These are phyloP conservation scores for Sakesphorus luctuosus DNA, from an alignment of 2,113 vertebrate genomes.

Conservation along the genomic window DNA sequence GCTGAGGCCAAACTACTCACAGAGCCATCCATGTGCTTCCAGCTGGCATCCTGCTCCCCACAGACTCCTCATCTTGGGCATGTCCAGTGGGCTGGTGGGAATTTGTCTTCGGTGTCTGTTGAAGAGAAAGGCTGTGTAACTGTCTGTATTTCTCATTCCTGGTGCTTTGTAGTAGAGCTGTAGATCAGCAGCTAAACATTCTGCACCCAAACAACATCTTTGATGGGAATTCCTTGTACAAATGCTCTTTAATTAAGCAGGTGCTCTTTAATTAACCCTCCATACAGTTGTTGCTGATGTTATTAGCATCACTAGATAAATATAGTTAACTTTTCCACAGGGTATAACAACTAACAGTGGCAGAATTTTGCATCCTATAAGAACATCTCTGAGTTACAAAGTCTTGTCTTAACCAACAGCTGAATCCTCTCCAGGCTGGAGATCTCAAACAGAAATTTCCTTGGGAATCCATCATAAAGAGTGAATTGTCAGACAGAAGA, in stretches of 20 bases:
- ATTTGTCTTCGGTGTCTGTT: neutral
- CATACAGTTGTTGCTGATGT: neutral
- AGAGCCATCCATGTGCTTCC: neutral
- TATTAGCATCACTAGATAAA: neutral
- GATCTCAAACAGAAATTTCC: neutral
- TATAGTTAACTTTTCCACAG: neutral
- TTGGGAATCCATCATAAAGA: neutral
- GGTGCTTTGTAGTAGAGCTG: neutral
- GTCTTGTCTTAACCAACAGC: neutral
- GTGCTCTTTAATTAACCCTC: neutral
- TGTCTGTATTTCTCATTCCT: neutral
- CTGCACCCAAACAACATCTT: neutral
- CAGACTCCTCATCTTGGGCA: accelerated
- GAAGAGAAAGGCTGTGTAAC: neutral
- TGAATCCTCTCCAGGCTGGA: neutral
- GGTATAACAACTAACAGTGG: neutral
- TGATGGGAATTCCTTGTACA: neutral
- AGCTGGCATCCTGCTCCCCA: neutral
- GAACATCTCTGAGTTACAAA: neutral
- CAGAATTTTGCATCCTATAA: neutral
- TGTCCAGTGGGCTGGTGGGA: neutral
- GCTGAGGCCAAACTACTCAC: neutral
- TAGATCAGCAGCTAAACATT: neutral
- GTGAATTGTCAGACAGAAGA: neutral
- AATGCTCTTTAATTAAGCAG: neutral